A percentile compares a stretch with the other conserved stretches of the same genome.
These are phyloP conservation scores for Laticauda colubrina DNA, from an alignment of 2,113 vertebrate genomes.

Conservation along the genomic window DNA sequence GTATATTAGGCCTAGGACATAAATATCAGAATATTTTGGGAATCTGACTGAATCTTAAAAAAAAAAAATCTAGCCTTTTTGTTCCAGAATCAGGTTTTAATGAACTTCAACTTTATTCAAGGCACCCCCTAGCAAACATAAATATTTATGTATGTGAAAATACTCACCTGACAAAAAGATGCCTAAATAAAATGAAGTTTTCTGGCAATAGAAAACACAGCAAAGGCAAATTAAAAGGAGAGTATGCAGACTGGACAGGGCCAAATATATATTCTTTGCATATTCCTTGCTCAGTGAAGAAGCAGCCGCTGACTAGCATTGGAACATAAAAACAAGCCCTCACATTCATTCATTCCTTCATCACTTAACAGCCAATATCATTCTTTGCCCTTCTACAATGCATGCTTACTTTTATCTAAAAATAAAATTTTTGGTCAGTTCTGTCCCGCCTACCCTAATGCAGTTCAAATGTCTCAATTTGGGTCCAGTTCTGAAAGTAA, in stretches of 20 bases:
- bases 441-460: neutral
- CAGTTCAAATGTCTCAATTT: constrained; percentile 37
- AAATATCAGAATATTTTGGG: constrained; percentile 36
- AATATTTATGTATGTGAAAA: constrained; percentile 65
- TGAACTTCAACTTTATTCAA: constrained; percentile 71
- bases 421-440: constrained; percentile 18
- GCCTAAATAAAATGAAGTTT: constrained; percentile 67
- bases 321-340: constrained; percentile 10
- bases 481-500: constrained; percentile 62
- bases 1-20: constrained; percentile 58
- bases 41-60: constrained; percentile 27
- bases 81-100: constrained; percentile 81
- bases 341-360: neutral
- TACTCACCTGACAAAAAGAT: constrained; percentile 66
- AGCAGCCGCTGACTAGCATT: neutral
- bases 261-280: neutral
- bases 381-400: neutral
- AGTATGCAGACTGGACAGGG: constrained; percentile 55
- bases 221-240: constrained; percentile 55
- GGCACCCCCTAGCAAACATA: constrained; percentile 84
- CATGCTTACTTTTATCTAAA: neutral
- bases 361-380: constrained; percentile 29
- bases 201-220: constrained; percentile 56
- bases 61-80: constrained; percentile 56
- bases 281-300: neutral